Conservation (phyloP, 2,888 invertebrate genomes). For the Rutpela maculata region DNA sequence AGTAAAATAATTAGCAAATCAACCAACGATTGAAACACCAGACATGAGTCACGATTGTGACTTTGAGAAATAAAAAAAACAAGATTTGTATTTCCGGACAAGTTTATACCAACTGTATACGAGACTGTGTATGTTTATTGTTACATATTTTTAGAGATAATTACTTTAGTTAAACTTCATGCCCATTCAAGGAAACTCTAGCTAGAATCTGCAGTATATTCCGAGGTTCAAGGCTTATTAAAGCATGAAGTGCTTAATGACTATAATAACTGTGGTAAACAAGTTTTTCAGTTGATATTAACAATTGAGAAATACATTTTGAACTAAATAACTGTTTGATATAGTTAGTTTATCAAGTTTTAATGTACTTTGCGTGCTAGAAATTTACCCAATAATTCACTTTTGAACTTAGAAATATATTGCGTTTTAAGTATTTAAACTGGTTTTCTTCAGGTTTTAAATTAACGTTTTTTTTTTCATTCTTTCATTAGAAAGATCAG, state of each 20-base stretch:
- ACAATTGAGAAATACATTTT: not conserved
- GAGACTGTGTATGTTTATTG: not conserved
- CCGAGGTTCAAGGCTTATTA: conserved; percentile 12
- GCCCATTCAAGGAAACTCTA: not conserved
- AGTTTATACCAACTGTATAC: not conserved
- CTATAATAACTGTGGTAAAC: not conserved
- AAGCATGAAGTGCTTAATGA: conserved; percentile 4
- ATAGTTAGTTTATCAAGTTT: conserved; percentile 4
- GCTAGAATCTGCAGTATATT: not conserved
- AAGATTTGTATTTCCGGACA: no score
- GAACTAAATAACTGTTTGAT: conserved; percentile 11
- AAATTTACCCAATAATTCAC: conserved; percentile 4
- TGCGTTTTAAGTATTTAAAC: not conserved
- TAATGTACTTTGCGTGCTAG: conserved; percentile 7
- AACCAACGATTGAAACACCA: no score
- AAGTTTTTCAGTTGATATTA: conserved; percentile 3
- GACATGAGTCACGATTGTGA: no score
- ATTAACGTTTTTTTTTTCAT: not conserved
- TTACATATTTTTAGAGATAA: not conserved
- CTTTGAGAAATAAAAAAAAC: no score
- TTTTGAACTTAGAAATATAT: not conserved
- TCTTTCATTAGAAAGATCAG: no score
- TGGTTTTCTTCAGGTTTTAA: not conserved
- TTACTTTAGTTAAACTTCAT: not conserved
- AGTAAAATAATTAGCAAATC: no score